Evolutionary conservation across 1,140 invertebrate species (phyloP).

Genomic region (Conus betulinus): DNA sequence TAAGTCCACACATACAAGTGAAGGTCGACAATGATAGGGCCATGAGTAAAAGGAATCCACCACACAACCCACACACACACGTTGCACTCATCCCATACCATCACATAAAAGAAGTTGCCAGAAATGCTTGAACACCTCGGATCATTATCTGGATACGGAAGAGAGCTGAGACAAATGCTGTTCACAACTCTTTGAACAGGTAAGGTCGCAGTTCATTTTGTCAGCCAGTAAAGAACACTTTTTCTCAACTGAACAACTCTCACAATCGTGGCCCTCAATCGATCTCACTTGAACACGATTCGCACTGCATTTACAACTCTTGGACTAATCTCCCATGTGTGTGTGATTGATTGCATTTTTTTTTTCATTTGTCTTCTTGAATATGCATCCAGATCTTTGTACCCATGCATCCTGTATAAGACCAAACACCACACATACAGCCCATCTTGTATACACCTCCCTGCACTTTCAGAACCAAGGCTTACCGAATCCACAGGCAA

Average conservation of each 20-base stretch:
- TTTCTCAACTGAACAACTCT: not conserved
- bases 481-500: not conserved
- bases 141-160: not conserved
- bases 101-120: not conserved
- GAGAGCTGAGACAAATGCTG: not conserved
- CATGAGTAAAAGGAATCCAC: not conserved
- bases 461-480: not conserved
- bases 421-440: not conserved
- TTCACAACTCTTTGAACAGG: not conserved
- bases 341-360: not conserved
- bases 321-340: too few relatives aligned
- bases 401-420: too few relatives aligned
- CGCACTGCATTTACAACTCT: too few relatives aligned
- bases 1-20: constrained; percentile 25
- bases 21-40: constrained; percentile 6
- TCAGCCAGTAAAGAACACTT: not conserved
- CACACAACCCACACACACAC: not conserved
- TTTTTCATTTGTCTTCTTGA: too few relatives aligned
- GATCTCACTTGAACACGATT: not conserved
- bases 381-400: too few relatives aligned
- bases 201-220: not conserved
- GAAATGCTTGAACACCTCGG: not conserved
- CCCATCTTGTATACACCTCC: not conserved
- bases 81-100: not conserved
- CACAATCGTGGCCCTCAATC: not conserved